Evolutionary conservation across 2,113 vertebrate species (phyloP).

Genomic region (Platysternon megacephalum): DNA sequence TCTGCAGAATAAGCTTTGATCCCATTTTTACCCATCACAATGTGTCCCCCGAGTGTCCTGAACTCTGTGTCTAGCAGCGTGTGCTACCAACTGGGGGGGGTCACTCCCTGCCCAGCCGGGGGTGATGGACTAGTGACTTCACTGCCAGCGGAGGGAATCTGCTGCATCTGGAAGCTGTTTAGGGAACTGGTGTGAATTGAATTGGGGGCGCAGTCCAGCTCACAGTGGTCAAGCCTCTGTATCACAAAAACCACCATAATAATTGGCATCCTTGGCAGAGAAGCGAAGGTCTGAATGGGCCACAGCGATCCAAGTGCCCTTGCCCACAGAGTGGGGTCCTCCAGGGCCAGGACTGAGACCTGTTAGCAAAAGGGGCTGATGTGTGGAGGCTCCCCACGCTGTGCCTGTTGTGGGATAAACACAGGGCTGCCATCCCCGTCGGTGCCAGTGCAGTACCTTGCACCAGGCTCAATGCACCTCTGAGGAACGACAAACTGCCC

Average conservation of each 20-base stretch:
- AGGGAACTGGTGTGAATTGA: background rate
- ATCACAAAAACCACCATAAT: background rate
- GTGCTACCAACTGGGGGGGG: background rate
- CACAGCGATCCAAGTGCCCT: background rate
- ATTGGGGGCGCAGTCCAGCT: background rate
- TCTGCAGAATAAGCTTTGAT: background rate
- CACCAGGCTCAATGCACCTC: no score
- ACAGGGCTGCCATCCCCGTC: no score
- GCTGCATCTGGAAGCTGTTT: background rate
- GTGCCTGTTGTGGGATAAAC: no score
- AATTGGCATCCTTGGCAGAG: background rate
- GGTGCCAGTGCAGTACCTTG: no score
- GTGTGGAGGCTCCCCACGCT: no score
- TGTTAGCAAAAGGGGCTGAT: background rate
- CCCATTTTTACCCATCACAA: background rate
- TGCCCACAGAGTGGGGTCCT: background rate
- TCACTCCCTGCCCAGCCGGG: slow-evolving; percentile 15
- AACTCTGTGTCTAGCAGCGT: background rate
- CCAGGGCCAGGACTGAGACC: background rate
- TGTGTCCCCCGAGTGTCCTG: background rate
- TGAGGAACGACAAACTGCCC: no score
- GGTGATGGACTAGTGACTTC: background rate
- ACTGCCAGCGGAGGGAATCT: no score
- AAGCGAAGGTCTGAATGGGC: background rate
- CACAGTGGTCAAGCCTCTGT: background rate